Base-by-base conservation (phyloP, 2,797 vertebrate genomes). In the Heliangelus exortis region DNA sequence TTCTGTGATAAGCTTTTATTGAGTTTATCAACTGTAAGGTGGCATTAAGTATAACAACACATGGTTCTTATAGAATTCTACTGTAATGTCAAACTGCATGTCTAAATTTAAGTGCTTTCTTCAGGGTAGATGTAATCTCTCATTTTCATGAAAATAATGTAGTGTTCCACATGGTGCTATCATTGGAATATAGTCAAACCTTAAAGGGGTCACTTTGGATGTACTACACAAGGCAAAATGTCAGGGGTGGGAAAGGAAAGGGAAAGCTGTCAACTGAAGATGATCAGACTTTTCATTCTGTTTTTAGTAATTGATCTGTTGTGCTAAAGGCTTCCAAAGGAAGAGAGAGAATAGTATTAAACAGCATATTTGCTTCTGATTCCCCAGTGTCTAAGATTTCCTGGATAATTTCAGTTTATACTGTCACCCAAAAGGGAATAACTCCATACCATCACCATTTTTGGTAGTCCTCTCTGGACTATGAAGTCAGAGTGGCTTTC, bases 11-110 rank as follows among this genome's bases (percentile, higher is more conserved):
- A 88, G 51, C 57, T 86, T 90, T 76, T 54, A 23, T 45, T 63
- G 76, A 84, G 73, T 89, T 88, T 54, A 67, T 90, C 58, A 78
- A 82, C 72, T 87, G 17, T 84, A 65, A 63, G 76, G 78, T 93
- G 82, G 33, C 61, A 61, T 84, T 82, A 87, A 86, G 33, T 58
- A 14, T 57, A 61, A 65, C 18, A 59, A 33, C 83, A 61, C 47
- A 8, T 54, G n/a, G 17, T 67, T 90, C 61, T 67, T 6, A 1
- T 71, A 53, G 90, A 91, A 71, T 87, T 33, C 50, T 81, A 7
- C 59, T 71, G 33, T 62, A 57, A 55, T 67, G 69, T 89, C 45
- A 59, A 34, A 86, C 55, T 91, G 66, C 72, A 13, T 94, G 87
- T 48, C 18, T 28, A 43, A 84, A 23, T 89, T 34, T 45, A 75